Conservation (phyloP, 2,113 vertebrate species). For the Chitala chitala region DNA sequence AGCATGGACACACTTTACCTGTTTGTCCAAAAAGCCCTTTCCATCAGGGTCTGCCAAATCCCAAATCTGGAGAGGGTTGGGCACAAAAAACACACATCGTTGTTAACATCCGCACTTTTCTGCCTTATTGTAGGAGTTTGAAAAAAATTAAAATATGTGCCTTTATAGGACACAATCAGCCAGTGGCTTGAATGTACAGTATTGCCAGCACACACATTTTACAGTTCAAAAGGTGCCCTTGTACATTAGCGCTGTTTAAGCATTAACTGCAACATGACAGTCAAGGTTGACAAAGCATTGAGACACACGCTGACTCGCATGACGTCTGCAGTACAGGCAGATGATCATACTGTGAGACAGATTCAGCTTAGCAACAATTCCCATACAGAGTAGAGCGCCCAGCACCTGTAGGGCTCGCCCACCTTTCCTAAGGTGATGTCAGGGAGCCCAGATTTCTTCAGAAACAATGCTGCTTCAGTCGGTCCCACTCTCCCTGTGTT, state of each 20-base stretch:
- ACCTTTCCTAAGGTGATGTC: conserved; percentile 91
- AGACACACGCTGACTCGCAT: too few species aligned
- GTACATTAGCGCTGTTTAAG: too few species aligned
- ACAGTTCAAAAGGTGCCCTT: too few species aligned
- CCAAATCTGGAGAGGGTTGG: conserved; percentile 78
- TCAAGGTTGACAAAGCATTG: too few species aligned
- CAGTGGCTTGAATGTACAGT: too few species aligned
- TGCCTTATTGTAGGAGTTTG: background rate
- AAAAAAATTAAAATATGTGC: background rate
- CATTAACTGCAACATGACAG: too few species aligned
- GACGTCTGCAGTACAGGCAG: too few species aligned
- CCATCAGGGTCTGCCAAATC: conserved; percentile 95
- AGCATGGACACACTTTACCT: conserved; percentile 57
- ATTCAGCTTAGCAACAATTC: too few species aligned
- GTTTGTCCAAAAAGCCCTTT: conserved; percentile 94
- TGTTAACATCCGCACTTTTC: background rate
- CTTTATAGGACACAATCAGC: too few species aligned
- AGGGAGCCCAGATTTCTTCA: conserved; percentile 91
- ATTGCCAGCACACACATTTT: too few species aligned
- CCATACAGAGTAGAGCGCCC: background rate
- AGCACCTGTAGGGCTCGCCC: conserved; percentile 17
- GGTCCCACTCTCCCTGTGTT: conserved; percentile 86
- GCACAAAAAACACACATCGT: background rate
- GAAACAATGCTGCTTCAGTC: conserved; percentile 86
- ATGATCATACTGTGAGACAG: too few species aligned